phyloP scores from a whole-genome alignment of 2,113 vertebrate species.

The Rhinoptilus africanus region DNA sequence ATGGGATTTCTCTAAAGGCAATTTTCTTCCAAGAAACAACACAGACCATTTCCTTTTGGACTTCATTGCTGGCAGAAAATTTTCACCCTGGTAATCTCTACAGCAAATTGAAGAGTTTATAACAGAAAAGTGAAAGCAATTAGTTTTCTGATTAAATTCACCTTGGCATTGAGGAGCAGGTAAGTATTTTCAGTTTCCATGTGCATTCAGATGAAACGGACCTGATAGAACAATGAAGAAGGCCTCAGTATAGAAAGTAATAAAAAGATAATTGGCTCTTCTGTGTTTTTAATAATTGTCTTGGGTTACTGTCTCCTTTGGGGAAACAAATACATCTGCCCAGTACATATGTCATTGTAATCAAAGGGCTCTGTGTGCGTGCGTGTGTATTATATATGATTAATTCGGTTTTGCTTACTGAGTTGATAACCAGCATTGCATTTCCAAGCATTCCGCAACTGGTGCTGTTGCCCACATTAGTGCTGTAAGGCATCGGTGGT shows the following conservation, averaged over 20 bases:
- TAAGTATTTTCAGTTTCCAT: constrained; percentile 18
- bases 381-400: background rate
- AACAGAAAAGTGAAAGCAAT: constrained; percentile 50
- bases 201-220: background rate
- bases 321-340: background rate
- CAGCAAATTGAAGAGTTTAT: constrained; percentile 39
- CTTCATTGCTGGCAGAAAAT: constrained; percentile 1
- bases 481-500: background rate
- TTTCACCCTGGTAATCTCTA: constrained; percentile 1
- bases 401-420: background rate
- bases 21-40: constrained; percentile 28
- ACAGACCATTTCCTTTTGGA: constrained; percentile 33
- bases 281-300: background rate
- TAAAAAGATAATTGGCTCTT: background rate
- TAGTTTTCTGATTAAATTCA: constrained; percentile 59
- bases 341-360: background rate
- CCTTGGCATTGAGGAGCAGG: constrained; percentile 7
- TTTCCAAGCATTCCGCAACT: background rate
- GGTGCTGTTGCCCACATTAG: no score
- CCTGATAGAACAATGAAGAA: constrained; percentile 1
- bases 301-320: background rate
- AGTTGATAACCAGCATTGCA: background rate
- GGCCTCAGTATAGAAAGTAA: background rate
- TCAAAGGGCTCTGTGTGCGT: background rate
- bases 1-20: constrained; percentile 16